Evolutionary conservation across 1,140 invertebrate genomes (phyloP).

Genomic region (Augochlora pura): DNA sequence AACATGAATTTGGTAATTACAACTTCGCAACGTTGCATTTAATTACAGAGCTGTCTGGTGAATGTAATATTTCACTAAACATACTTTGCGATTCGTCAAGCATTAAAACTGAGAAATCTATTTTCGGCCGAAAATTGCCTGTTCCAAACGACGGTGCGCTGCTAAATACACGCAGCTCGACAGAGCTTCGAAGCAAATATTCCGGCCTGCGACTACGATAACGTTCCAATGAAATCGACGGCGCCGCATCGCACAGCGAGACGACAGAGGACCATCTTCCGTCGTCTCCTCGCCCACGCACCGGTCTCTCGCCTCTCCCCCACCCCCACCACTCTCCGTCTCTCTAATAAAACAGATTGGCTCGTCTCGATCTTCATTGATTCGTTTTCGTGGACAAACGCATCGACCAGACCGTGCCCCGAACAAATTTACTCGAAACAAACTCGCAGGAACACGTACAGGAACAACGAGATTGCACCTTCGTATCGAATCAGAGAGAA

Average conservation of each 20-base stretch:
- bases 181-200: slow-evolving; percentile 57
- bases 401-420: not conserved
- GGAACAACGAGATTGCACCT: not conserved
- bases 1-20: too few species aligned
- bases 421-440: slow-evolving; percentile 5
- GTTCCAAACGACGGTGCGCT: too few species aligned
- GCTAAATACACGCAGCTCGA: not conserved
- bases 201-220: slow-evolving; percentile 52
- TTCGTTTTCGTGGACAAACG: slow-evolving; percentile 23
- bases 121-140: too few species aligned
- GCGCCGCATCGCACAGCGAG: slow-evolving; percentile 38
- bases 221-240: slow-evolving; percentile 66
- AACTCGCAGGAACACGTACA: not conserved
- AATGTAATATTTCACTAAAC: too few species aligned
- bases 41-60: too few species aligned
- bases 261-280: slow-evolving; percentile 22
- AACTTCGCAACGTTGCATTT: too few species aligned
- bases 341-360: slow-evolving; percentile 59
- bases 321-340: not conserved
- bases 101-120: too few species aligned
- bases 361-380: slow-evolving; percentile 27
- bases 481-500: not conserved
- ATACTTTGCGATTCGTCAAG: too few species aligned
- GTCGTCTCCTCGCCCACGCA: slow-evolving; percentile 9
- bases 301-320: not conserved